Conservation (phyloP, 1,140 invertebrate genomes). For the Liolophura sinensis region DNA sequence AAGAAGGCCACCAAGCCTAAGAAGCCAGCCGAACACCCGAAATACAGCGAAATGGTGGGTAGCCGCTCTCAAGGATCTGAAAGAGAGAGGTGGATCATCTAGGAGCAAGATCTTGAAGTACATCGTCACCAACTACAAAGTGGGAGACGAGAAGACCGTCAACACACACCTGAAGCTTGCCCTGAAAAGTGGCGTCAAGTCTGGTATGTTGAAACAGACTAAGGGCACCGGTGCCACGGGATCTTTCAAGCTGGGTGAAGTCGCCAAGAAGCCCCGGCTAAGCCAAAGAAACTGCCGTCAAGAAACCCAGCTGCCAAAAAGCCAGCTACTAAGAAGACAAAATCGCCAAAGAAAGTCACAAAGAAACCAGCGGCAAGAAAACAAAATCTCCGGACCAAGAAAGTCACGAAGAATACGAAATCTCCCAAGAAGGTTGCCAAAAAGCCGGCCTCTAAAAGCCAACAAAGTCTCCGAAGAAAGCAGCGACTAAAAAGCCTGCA, state of each 20-base stretch:
- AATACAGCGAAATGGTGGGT: constrained; percentile 12
- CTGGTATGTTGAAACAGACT: constrained; percentile 19
- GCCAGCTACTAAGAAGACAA: not conserved
- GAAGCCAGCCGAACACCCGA: constrained; percentile 12
- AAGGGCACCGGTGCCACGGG: constrained; percentile 33
- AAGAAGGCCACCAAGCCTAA: constrained; percentile 23
- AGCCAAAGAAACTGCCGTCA: constrained; percentile 2
- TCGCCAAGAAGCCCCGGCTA: constrained; percentile 1
- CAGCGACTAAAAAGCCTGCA: not conserved
- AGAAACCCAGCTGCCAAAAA: constrained; percentile 1
- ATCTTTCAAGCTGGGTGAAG: constrained; percentile 22
- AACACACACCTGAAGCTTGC: not conserved
- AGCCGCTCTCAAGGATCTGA: constrained; percentile 14
- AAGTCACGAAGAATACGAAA: not conserved
- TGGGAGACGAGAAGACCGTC: not conserved
- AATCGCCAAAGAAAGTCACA: not conserved
- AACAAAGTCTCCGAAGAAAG: not conserved
- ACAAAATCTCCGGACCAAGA: not conserved
- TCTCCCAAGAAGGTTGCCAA: constrained; percentile 2
- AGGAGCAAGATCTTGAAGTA: constrained; percentile 45
- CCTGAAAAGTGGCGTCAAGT: not conserved
- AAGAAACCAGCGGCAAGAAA: constrained; percentile 4
- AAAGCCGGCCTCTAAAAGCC: not conserved
- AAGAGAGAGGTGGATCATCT: constrained; percentile 29
- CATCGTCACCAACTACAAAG: constrained; percentile 43